phyloP scores from a whole-genome alignment of 2,113 vertebrate species.

The Entelurus aequoreus region DNA sequence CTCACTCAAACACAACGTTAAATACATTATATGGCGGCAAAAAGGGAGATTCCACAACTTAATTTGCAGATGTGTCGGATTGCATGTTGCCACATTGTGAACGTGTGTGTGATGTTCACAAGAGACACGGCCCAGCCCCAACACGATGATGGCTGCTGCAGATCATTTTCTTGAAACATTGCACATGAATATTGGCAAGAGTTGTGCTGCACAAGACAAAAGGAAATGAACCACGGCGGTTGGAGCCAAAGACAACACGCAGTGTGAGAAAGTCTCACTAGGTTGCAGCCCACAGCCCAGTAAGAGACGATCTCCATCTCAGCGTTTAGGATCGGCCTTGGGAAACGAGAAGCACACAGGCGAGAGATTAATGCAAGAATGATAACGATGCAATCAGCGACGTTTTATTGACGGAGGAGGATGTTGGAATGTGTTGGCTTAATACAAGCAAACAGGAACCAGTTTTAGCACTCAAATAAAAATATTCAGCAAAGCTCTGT shows the following conservation, averaged over 20 bases:
- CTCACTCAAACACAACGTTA: conserved; percentile 17
- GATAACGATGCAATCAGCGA: conserved; percentile 1
- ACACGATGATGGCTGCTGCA: conserved; percentile 42
- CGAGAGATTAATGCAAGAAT: conserved; percentile 16
- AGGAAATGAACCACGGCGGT: conserved; percentile 67
- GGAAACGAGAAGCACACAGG: conserved; percentile 27
- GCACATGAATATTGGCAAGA: conserved; percentile 68
- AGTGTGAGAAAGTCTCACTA: conserved; percentile 74
- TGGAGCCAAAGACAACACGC: conserved; percentile 74
- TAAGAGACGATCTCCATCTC: conserved; percentile 52
- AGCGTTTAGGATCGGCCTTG: conserved; percentile 45
- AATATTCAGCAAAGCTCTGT: conserved; percentile 28
- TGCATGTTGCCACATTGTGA: conserved; percentile 11
- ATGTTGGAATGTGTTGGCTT: conserved; percentile 9
- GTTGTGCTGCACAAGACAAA: conserved; percentile 70
- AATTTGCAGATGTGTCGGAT: conserved; percentile 44
- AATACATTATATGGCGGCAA: conserved; percentile 24
- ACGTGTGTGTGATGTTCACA: conserved; percentile 1
- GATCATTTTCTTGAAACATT: conserved; percentile 67
- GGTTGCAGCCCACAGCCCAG: conserved; percentile 50
- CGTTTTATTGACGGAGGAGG: background rate
- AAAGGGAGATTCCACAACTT: conserved; percentile 35
- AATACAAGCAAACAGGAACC: conserved; percentile 1
- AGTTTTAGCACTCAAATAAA: conserved; percentile 9
- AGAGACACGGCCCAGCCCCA: conserved; percentile 17